These are phyloP conservation scores for Ceyx melanurus DNA, from an alignment of 2,113 vertebrate genomes.

Conservation along the genomic window DNA sequence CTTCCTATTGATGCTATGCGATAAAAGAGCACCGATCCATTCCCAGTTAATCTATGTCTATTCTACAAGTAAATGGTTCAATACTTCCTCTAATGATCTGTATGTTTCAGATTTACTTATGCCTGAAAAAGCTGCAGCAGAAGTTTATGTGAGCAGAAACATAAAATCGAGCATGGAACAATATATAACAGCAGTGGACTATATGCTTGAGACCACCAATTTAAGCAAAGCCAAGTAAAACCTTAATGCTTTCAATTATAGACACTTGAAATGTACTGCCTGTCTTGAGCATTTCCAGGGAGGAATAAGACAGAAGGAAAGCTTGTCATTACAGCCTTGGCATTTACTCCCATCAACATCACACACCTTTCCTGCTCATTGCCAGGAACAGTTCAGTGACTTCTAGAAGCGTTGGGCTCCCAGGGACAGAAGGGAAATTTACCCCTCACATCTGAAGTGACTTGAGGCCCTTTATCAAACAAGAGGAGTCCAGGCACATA, in stretches of 20 bases:
- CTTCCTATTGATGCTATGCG: neutral
- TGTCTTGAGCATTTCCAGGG: neutral
- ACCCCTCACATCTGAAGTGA: neutral
- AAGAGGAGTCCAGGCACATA: neutral
- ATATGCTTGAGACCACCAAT: neutral
- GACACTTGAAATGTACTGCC: neutral
- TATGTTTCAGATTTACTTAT: conserved; percentile 56
- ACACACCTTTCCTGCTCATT: neutral
- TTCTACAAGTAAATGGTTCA: conserved; percentile 65
- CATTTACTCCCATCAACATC: conserved; percentile 14
- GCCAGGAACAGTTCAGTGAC: conserved; percentile 10
- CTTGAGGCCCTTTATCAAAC: neutral
- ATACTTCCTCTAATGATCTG: conserved; percentile 64
- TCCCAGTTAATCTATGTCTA: conserved; percentile 48
- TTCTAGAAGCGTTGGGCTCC: neutral
- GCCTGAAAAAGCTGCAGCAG: conserved; percentile 53
- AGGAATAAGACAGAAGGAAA: conserved; percentile 16
- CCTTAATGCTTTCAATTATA: conserved; percentile 9
- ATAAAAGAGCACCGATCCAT: neutral
- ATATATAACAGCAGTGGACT: conserved; percentile 38
- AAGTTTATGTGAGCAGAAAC: conserved; percentile 44
- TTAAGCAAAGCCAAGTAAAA: neutral
- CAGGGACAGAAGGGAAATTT: neutral
- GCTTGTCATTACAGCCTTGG: neutral
- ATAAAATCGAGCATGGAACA: conserved; percentile 45